Evolutionary conservation across 2,797 vertebrate species (phyloP).

Genomic region (Pitangus sulphuratus): DNA sequence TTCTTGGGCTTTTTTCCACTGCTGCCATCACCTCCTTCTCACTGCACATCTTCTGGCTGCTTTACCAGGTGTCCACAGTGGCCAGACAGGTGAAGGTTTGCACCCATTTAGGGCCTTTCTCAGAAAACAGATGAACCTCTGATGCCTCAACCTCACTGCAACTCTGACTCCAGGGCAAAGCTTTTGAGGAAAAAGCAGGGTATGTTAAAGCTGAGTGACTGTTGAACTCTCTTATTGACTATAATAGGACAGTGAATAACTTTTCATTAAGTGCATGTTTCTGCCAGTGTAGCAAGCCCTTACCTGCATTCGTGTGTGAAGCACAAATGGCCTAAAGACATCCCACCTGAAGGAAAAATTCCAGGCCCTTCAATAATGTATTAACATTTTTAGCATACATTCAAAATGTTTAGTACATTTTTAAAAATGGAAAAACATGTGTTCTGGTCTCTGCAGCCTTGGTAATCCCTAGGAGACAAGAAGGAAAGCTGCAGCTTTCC

Average conservation of each 20-base stretch:
- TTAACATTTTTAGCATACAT: conserved; percentile 65
- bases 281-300: conserved; percentile 58
- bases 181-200: neutral
- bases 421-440: neutral
- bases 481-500: neutral
- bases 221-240: conserved; percentile 42
- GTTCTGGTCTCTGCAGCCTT: neutral
- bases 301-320: conserved; percentile 64
- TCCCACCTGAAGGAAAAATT: conserved; percentile 72
- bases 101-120: neutral
- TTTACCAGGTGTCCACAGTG: accelerated
- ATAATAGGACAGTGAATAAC: conserved; percentile 46
- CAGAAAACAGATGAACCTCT: neutral
- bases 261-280: conserved; percentile 65
- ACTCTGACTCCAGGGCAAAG: neutral
- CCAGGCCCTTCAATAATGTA: conserved; percentile 53
- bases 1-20: neutral
- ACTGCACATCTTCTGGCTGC: neutral
- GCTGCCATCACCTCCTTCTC: neutral
- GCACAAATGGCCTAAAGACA: conserved; percentile 64
- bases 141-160: neutral
- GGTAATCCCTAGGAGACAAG: neutral
- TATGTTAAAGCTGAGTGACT: conserved; percentile 6
- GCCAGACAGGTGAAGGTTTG: accelerated
- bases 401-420: neutral